phyloP scores from a whole-genome alignment of 2,797 vertebrate genomes.

The Melanotaenia parkinsoni region DNA sequence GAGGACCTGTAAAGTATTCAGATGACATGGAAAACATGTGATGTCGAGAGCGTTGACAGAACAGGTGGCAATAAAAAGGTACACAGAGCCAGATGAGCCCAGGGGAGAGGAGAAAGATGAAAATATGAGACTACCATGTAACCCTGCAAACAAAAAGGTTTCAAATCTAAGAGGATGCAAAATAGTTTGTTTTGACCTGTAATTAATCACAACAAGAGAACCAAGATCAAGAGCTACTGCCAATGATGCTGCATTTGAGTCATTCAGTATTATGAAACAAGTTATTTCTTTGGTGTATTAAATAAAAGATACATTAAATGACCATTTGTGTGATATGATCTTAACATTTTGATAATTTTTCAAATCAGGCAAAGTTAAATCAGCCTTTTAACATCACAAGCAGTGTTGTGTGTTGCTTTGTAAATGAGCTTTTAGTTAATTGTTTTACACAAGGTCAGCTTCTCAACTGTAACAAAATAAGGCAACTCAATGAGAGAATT shows the following conservation, averaged over 20 bases:
- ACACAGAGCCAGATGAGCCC: slow-evolving; percentile 38
- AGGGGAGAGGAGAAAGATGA: slow-evolving; percentile 38
- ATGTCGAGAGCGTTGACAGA: slow-evolving; percentile 55
- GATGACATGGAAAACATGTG: slow-evolving; percentile 57
- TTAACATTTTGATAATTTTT: background rate
- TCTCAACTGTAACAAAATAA: background rate
- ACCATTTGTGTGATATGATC: background rate
- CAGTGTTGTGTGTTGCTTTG: background rate
- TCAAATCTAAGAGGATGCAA: slow-evolving; percentile 28
- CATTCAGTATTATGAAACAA: background rate
- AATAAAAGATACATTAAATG: background rate
- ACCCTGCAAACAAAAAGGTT: background rate
- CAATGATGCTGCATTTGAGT: background rate
- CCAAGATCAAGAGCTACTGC: background rate
- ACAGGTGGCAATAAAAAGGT: slow-evolving; percentile 55
- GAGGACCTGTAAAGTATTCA: slow-evolving; percentile 63
- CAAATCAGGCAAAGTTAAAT: no score
- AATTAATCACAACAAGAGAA: slow-evolving; percentile 19
- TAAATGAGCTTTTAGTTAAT: slow-evolving; percentile 23
- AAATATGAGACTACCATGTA: slow-evolving; percentile 17
- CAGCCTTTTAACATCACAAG: background rate
- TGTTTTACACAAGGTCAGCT: slow-evolving; percentile 31
- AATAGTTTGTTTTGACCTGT: slow-evolving; percentile 28
- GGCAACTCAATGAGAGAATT: background rate
- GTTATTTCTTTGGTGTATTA: no score